Base-by-base conservation (phyloP, 2,797 vertebrate genomes). In the Simalia tracyae region DNA sequence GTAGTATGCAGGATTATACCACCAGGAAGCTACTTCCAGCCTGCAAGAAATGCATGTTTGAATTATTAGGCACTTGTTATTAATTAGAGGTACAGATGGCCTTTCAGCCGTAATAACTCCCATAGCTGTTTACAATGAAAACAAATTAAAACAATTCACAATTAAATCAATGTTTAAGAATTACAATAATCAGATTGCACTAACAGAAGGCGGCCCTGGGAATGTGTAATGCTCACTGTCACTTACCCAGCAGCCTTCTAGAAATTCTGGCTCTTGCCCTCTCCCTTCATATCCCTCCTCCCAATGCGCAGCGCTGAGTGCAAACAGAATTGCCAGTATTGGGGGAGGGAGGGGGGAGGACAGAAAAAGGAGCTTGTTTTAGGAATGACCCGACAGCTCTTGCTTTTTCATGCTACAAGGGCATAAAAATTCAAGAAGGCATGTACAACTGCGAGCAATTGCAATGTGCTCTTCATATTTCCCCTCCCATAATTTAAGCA, bases 21-120 rank as follows among this genome's bases (percentile, higher is more conserved):
- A 61, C 59, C 84, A 84, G 24, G 19, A 50, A 81, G 66, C 57
- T 5, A 11, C 24, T 54, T 46, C 60, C 28, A 81, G 31, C 46
- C 46, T 31, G 42, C 68, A 81, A 17, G 17, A 46, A 56, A n/a
- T 28, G 24, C 81, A 36, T 31, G 8, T 66, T 24, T 26, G 42
- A 56, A 63, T 85, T 64, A 64, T 68, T 26, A 56, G 6, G 24
- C 42, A 76, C 72, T 89, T 76, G 11, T 89, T 89, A 76, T 89
- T 89, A 76, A 76, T 89, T 89, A 59, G n/a, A 89, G 66, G 60
- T 84, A 90, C n/a, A 63, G 76, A 90, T 60, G 42, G 66, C 42
- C 72, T 61, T 90, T 84, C 76, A 90, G 76, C 76, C 31, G 6
- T 54, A 86, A 86, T 24, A 91, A 64, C 50, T 86, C 50, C 84